Percentiles rank a stretch among this genome's conserved stretches.
Evolutionary conservation across 2,797 vertebrate genomes (phyloP).

Genomic region (Onychomys torridus): DNA sequence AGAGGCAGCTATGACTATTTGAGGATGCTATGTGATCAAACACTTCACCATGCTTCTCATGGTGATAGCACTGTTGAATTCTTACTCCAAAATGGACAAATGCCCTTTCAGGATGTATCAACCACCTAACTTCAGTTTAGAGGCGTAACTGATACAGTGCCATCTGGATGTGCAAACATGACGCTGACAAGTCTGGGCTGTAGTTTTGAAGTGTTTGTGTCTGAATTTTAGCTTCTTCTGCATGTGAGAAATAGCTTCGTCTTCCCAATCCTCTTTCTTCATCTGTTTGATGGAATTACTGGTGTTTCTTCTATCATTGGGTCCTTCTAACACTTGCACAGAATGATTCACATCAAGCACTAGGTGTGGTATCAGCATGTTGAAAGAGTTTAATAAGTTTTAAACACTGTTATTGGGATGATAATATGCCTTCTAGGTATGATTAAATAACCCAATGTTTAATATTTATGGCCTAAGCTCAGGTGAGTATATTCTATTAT

Average conservation of each 20-base stretch:
- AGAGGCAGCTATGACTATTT: constrained; percentile 63
- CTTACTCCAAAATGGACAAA: constrained; percentile 56
- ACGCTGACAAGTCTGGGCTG: not conserved
- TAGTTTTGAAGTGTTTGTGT: not conserved
- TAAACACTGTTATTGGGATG: constrained; percentile 15
- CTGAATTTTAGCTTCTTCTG: not conserved
- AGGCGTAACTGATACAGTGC: constrained; percentile 44
- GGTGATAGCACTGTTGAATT: not conserved
- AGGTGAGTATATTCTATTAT: not conserved
- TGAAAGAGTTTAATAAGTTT: constrained; percentile 30
- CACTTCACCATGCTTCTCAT: constrained; percentile 66
- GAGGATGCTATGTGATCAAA: constrained; percentile 69
- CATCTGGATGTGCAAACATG: not conserved
- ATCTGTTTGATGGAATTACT: not conserved
- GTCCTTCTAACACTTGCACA: not conserved
- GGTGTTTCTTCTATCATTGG: not conserved
- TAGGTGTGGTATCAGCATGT: not conserved
- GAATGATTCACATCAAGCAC: not conserved
- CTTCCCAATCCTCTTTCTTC: constrained; percentile 16
- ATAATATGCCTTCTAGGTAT: constrained; percentile 27
- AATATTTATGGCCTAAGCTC: not conserved
- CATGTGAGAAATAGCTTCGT: not conserved
- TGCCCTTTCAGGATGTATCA: constrained; percentile 50
- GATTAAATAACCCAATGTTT: not conserved
- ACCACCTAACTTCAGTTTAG: constrained; percentile 22